Evolutionary conservation across 2,888 invertebrate genomes (phyloP), one percentile per base, ranked within the genome.

Genomic region (Drosophila borborema): DNA sequence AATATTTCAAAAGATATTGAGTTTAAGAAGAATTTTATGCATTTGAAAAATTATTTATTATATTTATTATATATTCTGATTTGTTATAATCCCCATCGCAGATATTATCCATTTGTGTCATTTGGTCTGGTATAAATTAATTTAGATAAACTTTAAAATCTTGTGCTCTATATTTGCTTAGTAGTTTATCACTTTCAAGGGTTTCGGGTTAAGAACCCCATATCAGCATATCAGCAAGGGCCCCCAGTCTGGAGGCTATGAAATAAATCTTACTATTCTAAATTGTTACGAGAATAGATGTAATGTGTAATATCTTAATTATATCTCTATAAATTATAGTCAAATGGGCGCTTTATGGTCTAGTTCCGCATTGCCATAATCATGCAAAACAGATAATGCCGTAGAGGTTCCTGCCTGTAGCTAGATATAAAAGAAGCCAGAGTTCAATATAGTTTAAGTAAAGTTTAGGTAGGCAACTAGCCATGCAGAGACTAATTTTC

Each of bases 361-460:
- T 31, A 36, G 51, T 61, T 55, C 63, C 58, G 12, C 16, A 60
- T 18, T 59, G 31, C 10, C 43, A 68, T 77, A 67, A 68, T 67
- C 72, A 66, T 80, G 75, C 56, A 41, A 43, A 16, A 8, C 18
- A 53, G 77, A 77, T 76, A 76, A 61, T 10, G 23, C 18, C 12
- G 12, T 4, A n/a, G 23, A 18, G 41, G 43, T 61, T 31, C 16
- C 23, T 18, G 2, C 14, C 1, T 36, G n/a, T 5, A n/a, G 4
- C 43, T 60, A 43, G 46, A 62, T 70, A 77, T 80, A 72, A 86
- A 64, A 83, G 16, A 12, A 36, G 8, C 54, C 31, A 43, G 62
- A 55, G n/a, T 53, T 45, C 38, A 62, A 59, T 72, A 69, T 71
- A 86, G 77, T 77, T 72, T 20, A 46, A 49, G 38, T 63, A 49